These are phyloP conservation scores for Malacoraja senta DNA, from an alignment of 2,797 vertebrate genomes.

Conservation along the genomic window DNA sequence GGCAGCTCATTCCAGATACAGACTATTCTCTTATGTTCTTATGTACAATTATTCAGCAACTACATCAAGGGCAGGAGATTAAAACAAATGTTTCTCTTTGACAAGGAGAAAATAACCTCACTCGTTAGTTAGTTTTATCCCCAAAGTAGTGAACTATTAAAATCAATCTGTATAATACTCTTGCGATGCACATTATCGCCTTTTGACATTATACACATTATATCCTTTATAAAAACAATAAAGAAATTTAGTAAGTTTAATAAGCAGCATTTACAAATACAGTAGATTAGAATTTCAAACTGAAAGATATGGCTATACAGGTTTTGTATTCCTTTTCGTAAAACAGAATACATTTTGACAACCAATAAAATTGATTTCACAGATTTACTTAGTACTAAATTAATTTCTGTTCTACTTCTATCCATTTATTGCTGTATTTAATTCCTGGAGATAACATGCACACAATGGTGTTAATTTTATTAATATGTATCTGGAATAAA, in stretches of 20 bases:
- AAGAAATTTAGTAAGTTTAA: background rate
- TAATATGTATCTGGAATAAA: background rate
- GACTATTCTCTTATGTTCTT: too few relatives aligned
- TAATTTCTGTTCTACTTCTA: background rate
- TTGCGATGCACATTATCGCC: background rate
- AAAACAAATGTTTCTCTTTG: background rate
- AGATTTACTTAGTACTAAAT: background rate
- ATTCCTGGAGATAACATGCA: background rate
- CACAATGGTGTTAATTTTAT: background rate
- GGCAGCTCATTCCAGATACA: too few relatives aligned
- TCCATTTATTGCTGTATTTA: background rate
- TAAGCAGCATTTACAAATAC: too few relatives aligned
- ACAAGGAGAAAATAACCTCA: background rate
- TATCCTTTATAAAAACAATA: background rate
- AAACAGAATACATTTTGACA: background rate
- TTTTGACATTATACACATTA: background rate
- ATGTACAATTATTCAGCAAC: background rate
- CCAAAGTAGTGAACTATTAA: background rate
- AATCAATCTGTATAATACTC: background rate
- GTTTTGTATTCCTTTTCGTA: background rate
- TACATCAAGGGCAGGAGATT: background rate
- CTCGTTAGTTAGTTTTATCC: background rate
- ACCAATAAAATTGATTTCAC: background rate
- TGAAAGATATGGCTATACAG: too few relatives aligned
- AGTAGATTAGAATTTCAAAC: too few relatives aligned